These are phyloP conservation scores for Dryadula phaetusa DNA, from an alignment of 2,888 invertebrate genomes.

Conservation along the genomic window DNA sequence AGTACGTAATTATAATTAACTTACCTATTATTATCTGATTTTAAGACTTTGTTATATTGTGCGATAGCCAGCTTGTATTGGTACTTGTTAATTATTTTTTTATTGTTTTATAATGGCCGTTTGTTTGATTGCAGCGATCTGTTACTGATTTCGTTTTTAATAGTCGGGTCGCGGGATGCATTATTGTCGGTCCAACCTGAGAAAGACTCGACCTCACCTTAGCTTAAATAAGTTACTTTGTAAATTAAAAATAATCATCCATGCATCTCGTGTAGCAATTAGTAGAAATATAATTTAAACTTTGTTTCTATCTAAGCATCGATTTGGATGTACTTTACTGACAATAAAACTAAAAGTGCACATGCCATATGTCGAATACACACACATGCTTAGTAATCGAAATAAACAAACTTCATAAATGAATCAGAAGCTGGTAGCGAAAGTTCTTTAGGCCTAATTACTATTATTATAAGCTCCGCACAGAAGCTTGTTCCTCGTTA, in stretches of 20 bases:
- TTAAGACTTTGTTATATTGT: constrained; percentile 51
- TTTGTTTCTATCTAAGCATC: no score
- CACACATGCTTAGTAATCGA: background rate
- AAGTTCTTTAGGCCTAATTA: constrained; percentile 19
- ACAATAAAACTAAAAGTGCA: background rate
- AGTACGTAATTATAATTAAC: constrained; percentile 60
- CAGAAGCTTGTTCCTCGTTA: constrained; percentile 23
- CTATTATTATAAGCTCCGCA: constrained; percentile 18
- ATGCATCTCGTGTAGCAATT: background rate
- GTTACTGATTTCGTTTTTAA: constrained; percentile 5
- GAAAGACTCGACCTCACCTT: background rate
- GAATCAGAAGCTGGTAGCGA: constrained; percentile 21
- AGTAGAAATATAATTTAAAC: background rate
- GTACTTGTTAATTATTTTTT: constrained; percentile 52
- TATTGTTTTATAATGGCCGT: constrained; percentile 46
- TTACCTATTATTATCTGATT: constrained; percentile 65
- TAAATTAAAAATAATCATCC: no score
- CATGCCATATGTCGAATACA: background rate
- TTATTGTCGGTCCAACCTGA: constrained; percentile 4
- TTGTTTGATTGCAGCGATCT: constrained; percentile 30
- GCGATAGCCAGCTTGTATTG: constrained; percentile 31
- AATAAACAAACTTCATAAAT: constrained; percentile 16
- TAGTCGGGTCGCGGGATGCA: background rate
- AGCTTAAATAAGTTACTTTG: background rate
- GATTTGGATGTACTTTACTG: background rate